Evolutionary conservation across 2,888 invertebrate genomes (phyloP).

Genomic region (Drosophila neotestacea): DNA sequence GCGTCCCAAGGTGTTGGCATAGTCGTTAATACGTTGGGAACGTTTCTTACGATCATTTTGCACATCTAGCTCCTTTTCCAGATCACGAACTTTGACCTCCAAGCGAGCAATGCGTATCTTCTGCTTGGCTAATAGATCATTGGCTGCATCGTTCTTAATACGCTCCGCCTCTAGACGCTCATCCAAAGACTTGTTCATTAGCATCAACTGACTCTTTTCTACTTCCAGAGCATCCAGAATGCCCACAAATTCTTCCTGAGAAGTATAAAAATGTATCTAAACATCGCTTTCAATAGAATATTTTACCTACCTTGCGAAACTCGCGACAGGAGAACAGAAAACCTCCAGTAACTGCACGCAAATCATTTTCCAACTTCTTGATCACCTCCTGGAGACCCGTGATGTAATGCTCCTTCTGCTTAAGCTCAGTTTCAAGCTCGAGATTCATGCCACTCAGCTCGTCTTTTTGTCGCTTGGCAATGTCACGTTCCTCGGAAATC

Average conservation of each 20-base stretch:
- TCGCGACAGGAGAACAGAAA: slow-evolving; percentile 84
- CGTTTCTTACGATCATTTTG: slow-evolving; percentile 82
- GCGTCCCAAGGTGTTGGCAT: slow-evolving; percentile 70
- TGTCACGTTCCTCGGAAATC: slow-evolving; percentile 62
- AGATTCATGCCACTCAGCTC: slow-evolving; percentile 75
- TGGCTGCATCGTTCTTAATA: slow-evolving; percentile 60
- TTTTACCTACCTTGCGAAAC: slow-evolving; percentile 79
- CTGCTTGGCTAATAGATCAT: slow-evolving; percentile 77
- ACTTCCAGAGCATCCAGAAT: slow-evolving; percentile 82
- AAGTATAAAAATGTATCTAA: too few relatives aligned
- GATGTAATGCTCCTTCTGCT: slow-evolving; percentile 69
- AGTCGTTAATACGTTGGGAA: slow-evolving; percentile 82
- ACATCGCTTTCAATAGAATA: background rate
- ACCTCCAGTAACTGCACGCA: slow-evolving; percentile 82
- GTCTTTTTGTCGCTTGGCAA: slow-evolving; percentile 64
- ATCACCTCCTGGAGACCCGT: slow-evolving; percentile 63
- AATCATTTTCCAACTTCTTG: slow-evolving; percentile 79
- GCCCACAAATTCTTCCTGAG: slow-evolving; percentile 83
- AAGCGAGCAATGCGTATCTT: slow-evolving; percentile 80
- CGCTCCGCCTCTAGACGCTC: slow-evolving; percentile 78
- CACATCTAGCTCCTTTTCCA: slow-evolving; percentile 79
- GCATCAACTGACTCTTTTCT: slow-evolving; percentile 80
- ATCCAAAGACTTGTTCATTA: slow-evolving; percentile 69
- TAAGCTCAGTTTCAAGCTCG: slow-evolving; percentile 68
- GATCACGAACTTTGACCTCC: slow-evolving; percentile 82